phyloP scores from a whole-genome alignment of 2,113 vertebrate species.

The Murina feae region DNA sequence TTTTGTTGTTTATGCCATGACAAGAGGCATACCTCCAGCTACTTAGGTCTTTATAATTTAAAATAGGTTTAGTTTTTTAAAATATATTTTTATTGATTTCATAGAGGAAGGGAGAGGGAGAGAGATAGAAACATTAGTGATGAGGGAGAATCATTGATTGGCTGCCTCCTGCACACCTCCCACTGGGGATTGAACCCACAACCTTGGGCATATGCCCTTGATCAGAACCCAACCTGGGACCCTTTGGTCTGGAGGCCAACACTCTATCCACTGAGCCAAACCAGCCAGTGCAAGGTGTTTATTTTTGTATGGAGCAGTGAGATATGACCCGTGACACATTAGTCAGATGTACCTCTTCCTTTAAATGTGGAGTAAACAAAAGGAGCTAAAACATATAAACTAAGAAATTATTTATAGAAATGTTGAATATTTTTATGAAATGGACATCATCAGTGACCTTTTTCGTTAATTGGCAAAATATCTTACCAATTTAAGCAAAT shows the following conservation, averaged over 20 bases:
- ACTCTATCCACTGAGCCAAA: too few species aligned
- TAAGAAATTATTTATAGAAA: not conserved
- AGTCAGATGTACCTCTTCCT: not conserved
- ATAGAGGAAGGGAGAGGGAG: too few species aligned
- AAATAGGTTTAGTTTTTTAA: not conserved
- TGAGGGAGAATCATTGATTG: too few species aligned
- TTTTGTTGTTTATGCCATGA: constrained; percentile 12
- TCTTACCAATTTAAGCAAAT: not conserved
- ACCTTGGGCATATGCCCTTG: too few species aligned
- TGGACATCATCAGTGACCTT: not conserved
- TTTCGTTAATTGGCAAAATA: not conserved
- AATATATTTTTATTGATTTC: too few species aligned
- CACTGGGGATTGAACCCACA: too few species aligned
- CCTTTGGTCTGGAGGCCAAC: too few species aligned
- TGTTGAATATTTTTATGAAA: not conserved
- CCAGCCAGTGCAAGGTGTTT: not conserved
- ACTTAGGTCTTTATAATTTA: not conserved
- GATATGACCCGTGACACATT: not conserved
- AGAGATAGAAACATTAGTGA: too few species aligned
- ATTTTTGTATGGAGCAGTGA: not conserved
- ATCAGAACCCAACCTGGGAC: too few species aligned
- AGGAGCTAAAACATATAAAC: not conserved
- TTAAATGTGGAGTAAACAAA: not conserved
- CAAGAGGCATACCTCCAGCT: not conserved
- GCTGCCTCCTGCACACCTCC: too few species aligned